Base-by-base conservation (phyloP, 2,113 vertebrate genomes). In the Siniperca knerii region DNA sequence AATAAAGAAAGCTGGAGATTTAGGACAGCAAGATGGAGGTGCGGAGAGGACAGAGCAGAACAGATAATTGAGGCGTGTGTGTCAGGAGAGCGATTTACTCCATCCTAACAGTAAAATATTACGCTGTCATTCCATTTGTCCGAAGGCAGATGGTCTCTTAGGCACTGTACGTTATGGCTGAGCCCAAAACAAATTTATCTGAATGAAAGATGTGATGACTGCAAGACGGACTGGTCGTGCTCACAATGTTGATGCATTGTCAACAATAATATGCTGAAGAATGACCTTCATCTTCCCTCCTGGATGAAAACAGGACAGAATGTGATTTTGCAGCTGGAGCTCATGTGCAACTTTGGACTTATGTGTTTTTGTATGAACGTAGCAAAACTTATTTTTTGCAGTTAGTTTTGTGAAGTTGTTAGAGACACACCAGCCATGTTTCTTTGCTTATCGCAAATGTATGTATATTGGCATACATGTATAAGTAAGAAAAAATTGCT, bases 91-190 rank as follows among this genome's bases (percentile, higher is more conserved):
- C 15, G 11, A 74, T 86, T 65, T 61, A 33, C 29, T 77, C 44
- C 7, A 2, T 42, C 54, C 44, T 66, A 82, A 92, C n/a, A 20
- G 74, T 90, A 77, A 92, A 83, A 88, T 84, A 89, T 91, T 0
- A 73, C 37, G 0, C 75, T 29, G 81, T 82, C 83, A 50, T 55
- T 81, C 62, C 55, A 50, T 79, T 68, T 35, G 64, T 88, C 85
- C 35, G 11, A 62, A 78, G 81, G 79, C 79, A 79, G 83, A 61
- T 2, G 44, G 57, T 52, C 81, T 84, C 79, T 50, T 40, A 23
- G 80, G 79, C 74, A 1, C 44, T 16, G 44, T 83, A 66, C 84
- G 77, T 93, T 85, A 87, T 46, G 77, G 58, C 86, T 37, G 40
- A 54, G 42, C 46, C 77, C 25, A 60, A 88, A 86, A 86, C 75